Evolutionary conservation across 2,888 invertebrate species (phyloP).

Genomic region (Lasioglossum malachurum): DNA sequence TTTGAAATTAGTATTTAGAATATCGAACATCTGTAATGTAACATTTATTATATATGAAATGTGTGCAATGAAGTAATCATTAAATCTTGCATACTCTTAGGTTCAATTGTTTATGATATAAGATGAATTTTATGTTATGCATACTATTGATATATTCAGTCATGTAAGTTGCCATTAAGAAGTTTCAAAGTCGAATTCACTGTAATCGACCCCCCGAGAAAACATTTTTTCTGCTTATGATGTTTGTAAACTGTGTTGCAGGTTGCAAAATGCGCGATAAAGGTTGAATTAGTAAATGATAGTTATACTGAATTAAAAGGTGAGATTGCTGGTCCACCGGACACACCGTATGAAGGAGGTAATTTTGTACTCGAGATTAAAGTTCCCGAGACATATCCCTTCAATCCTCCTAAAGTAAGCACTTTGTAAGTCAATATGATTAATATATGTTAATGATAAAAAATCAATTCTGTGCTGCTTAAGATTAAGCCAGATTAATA

Average conservation of each 20-base stretch:
- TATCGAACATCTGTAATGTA: not conserved
- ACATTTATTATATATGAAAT: conserved; percentile 19
- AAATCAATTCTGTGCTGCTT: conserved; percentile 15
- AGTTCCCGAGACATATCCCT: conserved; percentile 99
- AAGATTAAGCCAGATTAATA: conserved; percentile 11
- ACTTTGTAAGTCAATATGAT: conserved; percentile 68
- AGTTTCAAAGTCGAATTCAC: conserved; percentile 4
- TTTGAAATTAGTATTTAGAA: conserved; percentile 11
- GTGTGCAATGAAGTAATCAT: conserved; percentile 11
- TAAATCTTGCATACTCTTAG: conserved; percentile 6
- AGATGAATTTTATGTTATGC: conserved; percentile 37
- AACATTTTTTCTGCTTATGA: conserved; percentile 21
- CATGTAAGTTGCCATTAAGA: conserved; percentile 19
- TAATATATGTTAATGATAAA: conserved; percentile 46
- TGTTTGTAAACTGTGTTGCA: conserved; percentile 82
- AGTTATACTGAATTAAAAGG: conserved; percentile 96
- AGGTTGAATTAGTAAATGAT: conserved; percentile 95
- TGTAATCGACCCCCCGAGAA: not conserved
- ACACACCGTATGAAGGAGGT: conserved; percentile 99
- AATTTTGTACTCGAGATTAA: conserved; percentile 97
- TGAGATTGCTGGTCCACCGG: conserved; percentile 98
- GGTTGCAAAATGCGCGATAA: conserved; percentile 94
- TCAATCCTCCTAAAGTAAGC: conserved; percentile 98
- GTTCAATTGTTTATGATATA: conserved; percentile 55
- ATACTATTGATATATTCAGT: conserved; percentile 45